Base-by-base conservation (phyloP, 2,113 vertebrate species). In the Raja brachyura region DNA sequence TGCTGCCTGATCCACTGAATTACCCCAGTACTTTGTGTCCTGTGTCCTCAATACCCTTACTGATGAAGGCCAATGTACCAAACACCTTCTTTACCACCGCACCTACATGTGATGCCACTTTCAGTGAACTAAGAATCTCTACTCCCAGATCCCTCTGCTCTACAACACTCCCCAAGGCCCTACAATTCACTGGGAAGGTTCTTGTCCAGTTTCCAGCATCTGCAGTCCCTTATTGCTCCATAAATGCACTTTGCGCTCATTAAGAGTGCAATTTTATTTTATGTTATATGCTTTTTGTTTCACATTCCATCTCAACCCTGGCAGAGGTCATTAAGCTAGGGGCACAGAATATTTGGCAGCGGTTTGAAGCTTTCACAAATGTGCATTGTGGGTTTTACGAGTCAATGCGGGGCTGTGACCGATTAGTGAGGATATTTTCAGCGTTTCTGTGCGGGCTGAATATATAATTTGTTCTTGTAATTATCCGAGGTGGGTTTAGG, bases 221-320 rank as follows among this genome's bases (percentile, higher is more conserved):
- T 48, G 39, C 39, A 48, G 39, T 48, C 39, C 39, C 39, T 48
- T 48, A 48, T 48, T 48, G 39, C 39, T 48, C 39, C 18, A 25
- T 16, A n/a, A 88, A 7, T 66, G 83, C 83, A 63, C 59, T 88
- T 88, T 88, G 31, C n/a, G 63, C 83, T 63, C 83, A 88, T 66
- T 88, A 88, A 63, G 83, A 31, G 83, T 1, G 18, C 56, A 63
- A 63, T 63, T 86, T 63, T 86, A 28, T 28, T 88, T 88, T 63
- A 88, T 88, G 59, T 13, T 16, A 2, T 88, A 13, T 31, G 4
- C 5, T 59, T 63, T 88, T n/a, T 63, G 83, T 14, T 66, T 88
- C 83, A 88, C n/a, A 28, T 63, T 88, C 28, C 28, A n/a, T 11
- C 83, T 14, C 59, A 18, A 63, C 9, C 1, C 59, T 88, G n/a